These are phyloP conservation scores for Mayetiola destructor DNA, from an alignment of 2,888 invertebrate genomes.

Conservation along the genomic window DNA sequence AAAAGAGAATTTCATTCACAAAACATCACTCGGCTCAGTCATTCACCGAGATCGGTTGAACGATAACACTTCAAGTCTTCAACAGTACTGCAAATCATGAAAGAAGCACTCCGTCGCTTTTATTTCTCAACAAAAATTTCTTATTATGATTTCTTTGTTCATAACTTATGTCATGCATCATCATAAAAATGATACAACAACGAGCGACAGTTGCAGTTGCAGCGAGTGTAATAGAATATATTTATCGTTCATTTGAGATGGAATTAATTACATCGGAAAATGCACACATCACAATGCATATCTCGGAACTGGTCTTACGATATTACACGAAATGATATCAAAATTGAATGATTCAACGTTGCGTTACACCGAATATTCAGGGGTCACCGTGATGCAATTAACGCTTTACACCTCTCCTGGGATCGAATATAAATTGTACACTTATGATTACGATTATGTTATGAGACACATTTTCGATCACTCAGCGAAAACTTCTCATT, in stretches of 20 bases:
- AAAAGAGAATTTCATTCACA: constrained; percentile 13
- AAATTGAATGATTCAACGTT: background rate
- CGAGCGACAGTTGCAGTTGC: background rate
- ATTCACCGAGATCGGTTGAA: constrained; percentile 2
- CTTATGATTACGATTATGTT: constrained; percentile 9
- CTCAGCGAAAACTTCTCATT: constrained; percentile 14
- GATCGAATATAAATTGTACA: constrained; percentile 2
- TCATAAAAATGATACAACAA: background rate
- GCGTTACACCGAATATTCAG: background rate
- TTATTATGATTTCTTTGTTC: too few relatives aligned
- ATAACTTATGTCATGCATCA: too few relatives aligned
- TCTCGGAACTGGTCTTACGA: too few relatives aligned
- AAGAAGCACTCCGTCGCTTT: too few relatives aligned
- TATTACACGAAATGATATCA: background rate
- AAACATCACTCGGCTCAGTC: background rate
- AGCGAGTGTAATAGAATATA: background rate
- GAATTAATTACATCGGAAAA: background rate
- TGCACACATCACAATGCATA: too few relatives aligned
- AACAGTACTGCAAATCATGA: background rate
- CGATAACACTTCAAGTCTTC: background rate
- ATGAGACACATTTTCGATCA: constrained; percentile 14
- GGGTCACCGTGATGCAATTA: constrained; percentile 15
- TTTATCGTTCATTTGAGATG: background rate
- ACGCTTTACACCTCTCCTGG: constrained; percentile 13
- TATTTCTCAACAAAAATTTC: background rate